Conservation (phyloP, 2,888 invertebrate genomes). For the Aspidapion aeneum region DNA sequence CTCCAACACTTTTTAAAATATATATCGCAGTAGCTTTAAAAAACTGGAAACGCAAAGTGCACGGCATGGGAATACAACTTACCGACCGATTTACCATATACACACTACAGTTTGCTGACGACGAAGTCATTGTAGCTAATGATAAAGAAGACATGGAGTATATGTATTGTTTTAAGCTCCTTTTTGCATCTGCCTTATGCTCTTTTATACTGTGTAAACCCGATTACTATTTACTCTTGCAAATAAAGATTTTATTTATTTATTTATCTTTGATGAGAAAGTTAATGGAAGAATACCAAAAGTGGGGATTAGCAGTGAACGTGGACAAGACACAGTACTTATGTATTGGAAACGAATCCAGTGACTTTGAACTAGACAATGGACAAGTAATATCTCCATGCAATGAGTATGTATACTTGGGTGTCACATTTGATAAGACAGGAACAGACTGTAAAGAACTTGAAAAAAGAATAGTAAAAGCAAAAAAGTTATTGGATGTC, state of each 20-base stretch:
- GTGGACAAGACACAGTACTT: constrained; percentile 1
- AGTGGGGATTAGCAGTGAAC: constrained; percentile 2
- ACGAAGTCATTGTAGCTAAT: neutral
- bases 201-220: no score
- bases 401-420: constrained; percentile 3
- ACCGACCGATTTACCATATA: neutral
- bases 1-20: no score
- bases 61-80: neutral
- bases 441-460: neutral
- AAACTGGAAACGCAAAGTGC: no score
- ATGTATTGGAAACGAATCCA: neutral
- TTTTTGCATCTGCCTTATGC: no score
- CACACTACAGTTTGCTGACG: neutral
- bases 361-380: neutral
- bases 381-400: neutral
- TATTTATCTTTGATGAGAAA: neutral
- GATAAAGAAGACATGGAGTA: neutral
- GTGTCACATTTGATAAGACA: neutral
- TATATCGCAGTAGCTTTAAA: no score
- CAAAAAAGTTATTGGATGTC: no score
- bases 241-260: no score
- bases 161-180: no score
- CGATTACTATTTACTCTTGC: no score
- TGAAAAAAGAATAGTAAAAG: neutral
- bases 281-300: neutral